A percentile compares a stretch with the other conserved stretches of the same genome.
Conservation (phyloP, 1,140 invertebrate genomes). For the Palaemon carinicauda region DNA sequence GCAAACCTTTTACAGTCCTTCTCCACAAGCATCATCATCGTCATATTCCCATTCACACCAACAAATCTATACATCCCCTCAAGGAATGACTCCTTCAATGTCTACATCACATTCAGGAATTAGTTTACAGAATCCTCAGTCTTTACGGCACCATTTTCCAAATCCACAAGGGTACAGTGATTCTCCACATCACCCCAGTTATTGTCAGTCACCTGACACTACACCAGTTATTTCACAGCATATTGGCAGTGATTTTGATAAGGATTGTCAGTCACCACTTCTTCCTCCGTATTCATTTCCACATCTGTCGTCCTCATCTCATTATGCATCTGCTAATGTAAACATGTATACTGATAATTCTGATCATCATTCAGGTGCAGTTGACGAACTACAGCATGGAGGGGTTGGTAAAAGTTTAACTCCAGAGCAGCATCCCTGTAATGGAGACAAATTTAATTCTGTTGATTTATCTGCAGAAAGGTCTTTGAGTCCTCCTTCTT, state of each 20-base stretch:
- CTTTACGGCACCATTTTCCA: neutral
- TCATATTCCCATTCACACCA: neutral
- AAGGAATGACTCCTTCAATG: no score
- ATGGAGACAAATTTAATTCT: neutral
- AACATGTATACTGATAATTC: neutral
- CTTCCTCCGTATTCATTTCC: conserved; percentile 2
- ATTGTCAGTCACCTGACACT: conserved; percentile 3
- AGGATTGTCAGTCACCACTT: neutral
- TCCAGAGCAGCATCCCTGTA: neutral
- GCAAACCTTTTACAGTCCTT: neutral
- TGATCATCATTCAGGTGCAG: neutral
- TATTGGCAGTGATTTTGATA: neutral
- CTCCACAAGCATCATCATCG: neutral
- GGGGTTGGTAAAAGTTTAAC: no score
- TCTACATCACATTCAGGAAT: no score
- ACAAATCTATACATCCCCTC: neutral
- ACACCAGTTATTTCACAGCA: neutral
- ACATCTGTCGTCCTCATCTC: neutral
- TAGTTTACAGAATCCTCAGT: neutral
- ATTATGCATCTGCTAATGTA: neutral
- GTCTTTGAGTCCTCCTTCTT: conserved; percentile 35
- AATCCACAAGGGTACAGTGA: neutral
- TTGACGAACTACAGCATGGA: neutral
- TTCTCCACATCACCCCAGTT: neutral
- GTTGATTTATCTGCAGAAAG: conserved; percentile 10